Base-by-base conservation (phyloP, 2,797 vertebrate genomes). In the Rhynchotus rufescens region DNA sequence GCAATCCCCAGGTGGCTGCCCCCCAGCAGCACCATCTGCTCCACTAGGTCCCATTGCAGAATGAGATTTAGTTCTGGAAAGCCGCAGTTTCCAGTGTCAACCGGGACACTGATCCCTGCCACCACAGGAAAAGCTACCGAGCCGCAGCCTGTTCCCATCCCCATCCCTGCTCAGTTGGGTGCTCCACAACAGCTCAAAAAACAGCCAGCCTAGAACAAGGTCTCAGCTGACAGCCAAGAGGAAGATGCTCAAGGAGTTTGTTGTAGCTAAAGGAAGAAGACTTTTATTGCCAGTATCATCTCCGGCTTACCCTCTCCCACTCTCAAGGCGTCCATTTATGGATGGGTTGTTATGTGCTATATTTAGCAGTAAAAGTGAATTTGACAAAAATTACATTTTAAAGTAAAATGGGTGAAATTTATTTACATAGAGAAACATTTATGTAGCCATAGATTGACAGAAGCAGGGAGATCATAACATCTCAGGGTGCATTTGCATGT, bases 311-410 rank as follows among this genome's bases (percentile, higher is more conserved):
- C 3, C 0, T 84, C 87, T 93, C 45, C 78, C 26, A 45, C 84
- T 90, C 74, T 87, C 36, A 71, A 73, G 51, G 40, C 64, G 59
- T 45, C 88, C 62, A 40, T 73, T 88, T 94, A 60, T 49, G 36
- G 42, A 71, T 2, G 2, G 38, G 40, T 25, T 34, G 25, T 87
- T 84, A 79, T 36, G 4, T 45, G 45, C 78, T 73, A 15, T 65
- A 86, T 76, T 95, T 86, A 91, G 79, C 54, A 85, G 80, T 79
- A 64, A 92, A 92, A 84, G n/a, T n/a, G 76, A 78, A 73, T 89
- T 87, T 81, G 38, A 52, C 77, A 94, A 88, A 93, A 92, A 94
- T 86, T 86, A 88, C 88, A 95, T 91, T 90, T 96, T 93, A 92
- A 96, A 95, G 90, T 95, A 93, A 94, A 89, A 95, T 88, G 81